Base-by-base conservation (phyloP, 2,113 vertebrate genomes). In the Ptilonorhynchus violaceus region DNA sequence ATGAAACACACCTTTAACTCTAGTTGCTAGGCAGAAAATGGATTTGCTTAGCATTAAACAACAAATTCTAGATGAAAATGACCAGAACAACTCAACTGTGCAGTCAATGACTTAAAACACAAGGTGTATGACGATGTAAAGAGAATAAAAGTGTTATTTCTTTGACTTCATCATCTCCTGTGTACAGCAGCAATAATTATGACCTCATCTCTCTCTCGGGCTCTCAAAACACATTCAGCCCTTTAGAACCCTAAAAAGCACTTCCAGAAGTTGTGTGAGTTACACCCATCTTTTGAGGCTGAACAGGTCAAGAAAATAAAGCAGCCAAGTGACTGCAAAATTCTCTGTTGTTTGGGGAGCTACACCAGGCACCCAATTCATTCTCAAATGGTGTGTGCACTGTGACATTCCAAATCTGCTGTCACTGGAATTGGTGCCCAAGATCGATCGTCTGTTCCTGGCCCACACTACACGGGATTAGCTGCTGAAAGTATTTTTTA, bases 121-220 rank as follows among this genome's bases (percentile, higher is more conserved):
- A 15, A 19, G 3, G 11, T 63, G 23, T 42, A 30, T 14, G 20
- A 19, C n/a, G 42, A 22, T 0, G 0, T 10, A 47, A 47, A 39
- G 5, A 85, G 6, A 53, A 35, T 3, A 60, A 17, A 72, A 37
- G 2, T 18, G 3, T 44, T 62, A 25, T 35, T 67, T 75, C 21
- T 66, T 59, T 44, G 24, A 33, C 31, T 44, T 33, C 10, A 30
- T 39, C 1, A 8, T 59, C 79, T 58, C 14, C 33, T 4, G 1
- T 5, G 6, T 4, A 4, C 14, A 62, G 28, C 27, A 77, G 41
- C 12, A 62, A 11, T 49, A 39, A 41, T 86, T 46, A 58, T 46
- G 14, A 62, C 7, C 5, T 46, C 25, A 24, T 15, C 3, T 15
- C 50, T 64, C 39, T 56, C 1, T 1, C 67, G 28, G 9, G 4